These are phyloP conservation scores for Eupleurogrammus muticus DNA, from an alignment of 2,797 vertebrate species.

Conservation along the genomic window DNA sequence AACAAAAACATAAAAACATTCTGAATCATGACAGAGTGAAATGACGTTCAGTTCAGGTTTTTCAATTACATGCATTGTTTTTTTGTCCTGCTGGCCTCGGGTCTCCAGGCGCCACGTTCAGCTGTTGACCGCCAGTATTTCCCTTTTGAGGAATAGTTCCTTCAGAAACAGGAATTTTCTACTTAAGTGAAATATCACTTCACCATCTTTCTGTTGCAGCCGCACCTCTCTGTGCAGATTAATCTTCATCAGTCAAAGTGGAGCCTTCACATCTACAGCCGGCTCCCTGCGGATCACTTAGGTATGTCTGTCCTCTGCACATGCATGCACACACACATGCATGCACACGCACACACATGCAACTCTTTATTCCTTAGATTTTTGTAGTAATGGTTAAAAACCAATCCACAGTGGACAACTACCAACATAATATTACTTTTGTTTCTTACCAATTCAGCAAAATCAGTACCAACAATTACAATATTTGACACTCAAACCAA, in stretches of 20 bases:
- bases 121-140: slow-evolving; percentile 14
- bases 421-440: neutral
- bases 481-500: neutral
- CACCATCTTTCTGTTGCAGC: slow-evolving; percentile 27
- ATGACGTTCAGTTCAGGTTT: neutral
- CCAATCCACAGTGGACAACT: neutral
- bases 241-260: slow-evolving; percentile 63
- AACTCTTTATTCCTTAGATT: neutral
- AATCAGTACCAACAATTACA: neutral
- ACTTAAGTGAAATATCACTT: slow-evolving; percentile 38
- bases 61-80: slow-evolving; percentile 4
- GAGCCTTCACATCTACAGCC: slow-evolving; percentile 39
- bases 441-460: neutral
- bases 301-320: slow-evolving; percentile 9
- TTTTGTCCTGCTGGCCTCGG: slow-evolving; percentile 23
- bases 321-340: slow-evolving; percentile 17
- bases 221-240: slow-evolving; percentile 37
- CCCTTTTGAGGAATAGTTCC: slow-evolving; percentile 15
- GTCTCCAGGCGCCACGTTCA: slow-evolving; percentile 1
- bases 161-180: slow-evolving; percentile 27
- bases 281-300: slow-evolving; percentile 32
- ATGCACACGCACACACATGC: neutral
- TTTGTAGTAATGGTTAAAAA: neutral
- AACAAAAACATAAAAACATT: neutral
- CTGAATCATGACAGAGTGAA: neutral